Percentiles rank a stretch among this genome's conserved stretches.
phyloP scores from a whole-genome alignment of 2,113 vertebrate genomes.

The Bubo bubo region DNA sequence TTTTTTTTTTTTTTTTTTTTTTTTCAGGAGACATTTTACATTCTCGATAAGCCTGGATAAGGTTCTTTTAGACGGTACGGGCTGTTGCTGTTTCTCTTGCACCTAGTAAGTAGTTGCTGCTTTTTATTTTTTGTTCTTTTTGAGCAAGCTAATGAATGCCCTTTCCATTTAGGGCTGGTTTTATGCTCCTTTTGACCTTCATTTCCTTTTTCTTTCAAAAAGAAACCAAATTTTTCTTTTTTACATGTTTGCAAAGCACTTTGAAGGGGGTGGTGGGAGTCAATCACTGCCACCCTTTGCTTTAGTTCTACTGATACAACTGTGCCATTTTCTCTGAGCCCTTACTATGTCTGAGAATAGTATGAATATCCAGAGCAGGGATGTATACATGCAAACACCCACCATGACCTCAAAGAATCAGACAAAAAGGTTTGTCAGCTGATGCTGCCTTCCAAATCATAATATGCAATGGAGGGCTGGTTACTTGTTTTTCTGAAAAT shows the following conservation, averaged over 20 bases:
- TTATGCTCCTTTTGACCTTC: constrained; percentile 39
- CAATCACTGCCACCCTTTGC: neutral
- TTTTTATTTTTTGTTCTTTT: constrained; percentile 22
- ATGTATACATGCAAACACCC: neutral
- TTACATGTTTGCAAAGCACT: neutral
- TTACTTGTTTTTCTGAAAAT: neutral
- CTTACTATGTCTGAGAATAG: neutral
- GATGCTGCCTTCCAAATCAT: neutral
- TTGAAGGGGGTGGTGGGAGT: neutral
- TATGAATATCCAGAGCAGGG: neutral
- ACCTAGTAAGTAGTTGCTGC: constrained; percentile 9
- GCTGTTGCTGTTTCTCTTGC: constrained; percentile 11
- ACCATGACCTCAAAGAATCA: neutral
- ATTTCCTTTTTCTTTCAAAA: constrained; percentile 24
- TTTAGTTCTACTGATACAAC: neutral
- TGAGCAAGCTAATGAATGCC: neutral
- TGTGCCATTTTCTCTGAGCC: neutral
- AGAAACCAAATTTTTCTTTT: neutral
- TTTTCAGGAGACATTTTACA: neutral
- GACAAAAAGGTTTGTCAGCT: neutral
- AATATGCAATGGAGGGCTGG: neutral
- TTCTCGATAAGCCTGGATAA: constrained; percentile 7
- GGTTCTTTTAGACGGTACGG: constrained; percentile 15
- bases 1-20: neutral
- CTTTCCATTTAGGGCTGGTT: constrained; percentile 5